Evolutionary conservation across 2,113 vertebrate genomes (phyloP), one percentile per base, ranked within the genome.

Genomic region (Polypterus senegalus): DNA sequence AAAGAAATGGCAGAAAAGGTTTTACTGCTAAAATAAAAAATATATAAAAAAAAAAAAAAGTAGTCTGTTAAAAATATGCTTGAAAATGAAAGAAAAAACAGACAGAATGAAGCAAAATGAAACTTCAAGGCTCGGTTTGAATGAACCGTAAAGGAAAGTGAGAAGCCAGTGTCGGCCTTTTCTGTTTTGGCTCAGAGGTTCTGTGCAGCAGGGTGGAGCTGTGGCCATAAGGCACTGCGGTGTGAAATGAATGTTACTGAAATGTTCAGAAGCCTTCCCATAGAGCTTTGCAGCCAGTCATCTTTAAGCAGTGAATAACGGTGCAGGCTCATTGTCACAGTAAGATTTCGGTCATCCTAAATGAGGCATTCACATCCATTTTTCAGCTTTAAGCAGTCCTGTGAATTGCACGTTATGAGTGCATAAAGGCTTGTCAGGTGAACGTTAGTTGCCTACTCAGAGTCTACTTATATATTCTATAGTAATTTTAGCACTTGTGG

Each of bases 211-310:
- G 77, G 83, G 73, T 11, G 0, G 7, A 46, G 49, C 61, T 71
- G 74, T 68, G 77, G 83, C 75, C 3, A 0, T 91, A 90, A 91
- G 91, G 89, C 90, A 73, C 83, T 1, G 3, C 65, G 82, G 84
- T 84, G 84, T 67, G 68, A 63, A 78, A 71, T 0, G 64, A 63
- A 70, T 70, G 48, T 72, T 9, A 8, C 60, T 46, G 60, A 65
- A 61, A 69, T 9, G 6, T 72, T 60, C 79, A 72, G 71, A 70
- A 71, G 66, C 66, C 66, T 47, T 45, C 47, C 47, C 57, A 52
- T 9, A 57, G 3, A 61, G 67, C 66, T 62, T 49, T 57, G 67
- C 65, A 62, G 68, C 65, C 59, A 69, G 10, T 52, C 61, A 27
- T 27, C 27, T 27, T 65, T 65, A 65, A 72, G 67, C 65, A 54